phyloP scores from a whole-genome alignment of 2,797 vertebrate genomes.

The Eidolon dupreanum region DNA sequence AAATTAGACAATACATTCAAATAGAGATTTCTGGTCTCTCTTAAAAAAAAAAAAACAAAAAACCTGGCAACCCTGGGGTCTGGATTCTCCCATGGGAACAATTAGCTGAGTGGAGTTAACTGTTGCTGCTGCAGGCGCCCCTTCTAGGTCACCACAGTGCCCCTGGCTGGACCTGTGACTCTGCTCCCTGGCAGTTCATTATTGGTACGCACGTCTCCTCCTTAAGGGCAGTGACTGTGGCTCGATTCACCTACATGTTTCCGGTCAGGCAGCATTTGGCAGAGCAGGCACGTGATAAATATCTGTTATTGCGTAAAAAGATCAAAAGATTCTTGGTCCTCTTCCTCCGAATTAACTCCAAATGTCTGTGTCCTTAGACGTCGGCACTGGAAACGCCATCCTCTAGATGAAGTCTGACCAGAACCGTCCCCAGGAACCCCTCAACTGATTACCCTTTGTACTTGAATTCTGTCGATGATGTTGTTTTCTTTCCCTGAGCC shows the following conservation, averaged over 20 bases:
- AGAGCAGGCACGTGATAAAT: background rate
- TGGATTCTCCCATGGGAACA: background rate
- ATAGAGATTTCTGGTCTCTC: background rate
- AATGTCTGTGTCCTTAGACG: background rate
- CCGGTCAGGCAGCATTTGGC: background rate
- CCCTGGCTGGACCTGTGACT: background rate
- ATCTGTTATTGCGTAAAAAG: background rate
- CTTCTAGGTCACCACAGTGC: background rate
- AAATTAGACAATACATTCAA: slow-evolving; percentile 19
- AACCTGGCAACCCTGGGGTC: background rate
- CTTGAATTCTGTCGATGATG: background rate
- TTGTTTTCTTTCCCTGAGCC: background rate
- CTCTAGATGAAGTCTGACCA: background rate
- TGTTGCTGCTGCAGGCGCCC: background rate
- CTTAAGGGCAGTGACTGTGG: background rate
- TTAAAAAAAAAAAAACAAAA: background rate
- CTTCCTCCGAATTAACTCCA: slow-evolving; percentile 10
- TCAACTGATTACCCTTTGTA: background rate
- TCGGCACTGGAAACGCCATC: background rate
- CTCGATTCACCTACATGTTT: background rate
- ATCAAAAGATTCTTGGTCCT: background rate
- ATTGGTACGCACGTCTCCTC: background rate
- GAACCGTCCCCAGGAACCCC: background rate
- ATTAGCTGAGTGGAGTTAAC: background rate
- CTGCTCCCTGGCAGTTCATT: background rate